phyloP scores from a whole-genome alignment of 2,113 vertebrate genomes.

The Micronycteris hirsuta region DNA sequence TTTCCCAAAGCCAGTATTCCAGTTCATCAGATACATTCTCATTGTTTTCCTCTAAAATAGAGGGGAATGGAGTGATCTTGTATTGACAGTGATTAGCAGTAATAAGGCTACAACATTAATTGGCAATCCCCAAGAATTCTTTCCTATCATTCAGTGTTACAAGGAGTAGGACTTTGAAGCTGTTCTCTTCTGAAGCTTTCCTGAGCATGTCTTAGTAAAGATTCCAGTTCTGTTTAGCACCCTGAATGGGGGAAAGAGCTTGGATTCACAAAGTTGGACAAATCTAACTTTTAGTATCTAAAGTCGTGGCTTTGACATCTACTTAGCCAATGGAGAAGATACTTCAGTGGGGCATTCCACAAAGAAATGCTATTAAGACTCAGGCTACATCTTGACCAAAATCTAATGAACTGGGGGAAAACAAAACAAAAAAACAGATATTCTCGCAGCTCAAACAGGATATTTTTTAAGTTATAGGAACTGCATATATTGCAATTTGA shows the following conservation, averaged over 20 bases:
- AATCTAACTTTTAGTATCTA: constrained; percentile 38
- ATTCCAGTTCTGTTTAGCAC: constrained; percentile 60
- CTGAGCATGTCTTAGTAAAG: constrained; percentile 49
- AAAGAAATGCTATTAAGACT: constrained; percentile 24
- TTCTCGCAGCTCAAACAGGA: background rate
- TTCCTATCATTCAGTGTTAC: background rate
- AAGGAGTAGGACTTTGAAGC: background rate
- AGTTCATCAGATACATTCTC: constrained; percentile 60
- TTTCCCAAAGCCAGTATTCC: constrained; percentile 69
- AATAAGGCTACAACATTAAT: constrained; percentile 55
- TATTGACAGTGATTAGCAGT: constrained; percentile 61
- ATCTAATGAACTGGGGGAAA: background rate
- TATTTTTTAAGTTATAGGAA: background rate
- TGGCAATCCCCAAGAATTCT: background rate
- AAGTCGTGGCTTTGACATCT: background rate
- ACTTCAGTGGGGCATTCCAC: background rate
- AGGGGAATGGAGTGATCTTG: constrained; percentile 41
- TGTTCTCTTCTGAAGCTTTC: constrained; percentile 47
- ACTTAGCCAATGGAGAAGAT: constrained; percentile 32
- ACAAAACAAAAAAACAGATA: background rate
- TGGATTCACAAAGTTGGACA: background rate
- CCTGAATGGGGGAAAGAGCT: constrained; percentile 32
- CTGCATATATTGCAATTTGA: background rate
- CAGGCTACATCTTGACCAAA: constrained; percentile 28
- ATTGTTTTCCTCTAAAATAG: constrained; percentile 36